Evolutionary conservation across 2,797 vertebrate genomes (phyloP).

Genomic region (Cyprinodon diabolis): DNA sequence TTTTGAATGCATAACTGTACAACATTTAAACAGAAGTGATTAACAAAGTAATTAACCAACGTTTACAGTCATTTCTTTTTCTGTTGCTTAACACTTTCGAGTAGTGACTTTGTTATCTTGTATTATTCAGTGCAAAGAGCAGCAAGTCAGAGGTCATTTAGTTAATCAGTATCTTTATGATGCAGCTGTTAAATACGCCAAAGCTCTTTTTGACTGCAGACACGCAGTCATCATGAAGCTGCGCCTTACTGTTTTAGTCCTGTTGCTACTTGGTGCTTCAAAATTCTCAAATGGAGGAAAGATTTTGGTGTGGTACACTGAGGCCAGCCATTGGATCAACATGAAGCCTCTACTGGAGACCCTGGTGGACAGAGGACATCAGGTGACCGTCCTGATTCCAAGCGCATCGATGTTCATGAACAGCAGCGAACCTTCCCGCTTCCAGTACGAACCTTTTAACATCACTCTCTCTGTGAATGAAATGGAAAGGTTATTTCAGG

Average conservation of each 20-base stretch:
- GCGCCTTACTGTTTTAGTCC: conserved; percentile 13
- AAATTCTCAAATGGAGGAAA: conserved; percentile 63
- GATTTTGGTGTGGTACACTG: conserved; percentile 85
- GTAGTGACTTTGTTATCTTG: not conserved
- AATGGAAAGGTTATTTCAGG: conserved; percentile 2
- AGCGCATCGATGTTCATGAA: conserved; percentile 75
- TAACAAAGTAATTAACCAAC: not conserved
- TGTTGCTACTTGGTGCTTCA: conserved; percentile 47
- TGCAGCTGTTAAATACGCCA: not conserved
- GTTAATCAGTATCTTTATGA: conserved; percentile 56
- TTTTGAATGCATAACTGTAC: no score
- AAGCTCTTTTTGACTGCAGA: not conserved
- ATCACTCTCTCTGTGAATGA: conserved; percentile 39
- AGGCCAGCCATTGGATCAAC: conserved; percentile 89
- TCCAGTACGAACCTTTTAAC: conserved; percentile 70
- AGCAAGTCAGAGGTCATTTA: conserved; percentile 19
- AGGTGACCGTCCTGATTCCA: conserved; percentile 77
- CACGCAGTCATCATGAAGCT: conserved; percentile 39
- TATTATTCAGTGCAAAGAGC: not conserved
- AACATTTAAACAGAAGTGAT: no score
- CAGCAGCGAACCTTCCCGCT: conserved; percentile 40
- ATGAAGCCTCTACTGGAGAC: conserved; percentile 79
- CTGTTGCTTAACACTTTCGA: no score
- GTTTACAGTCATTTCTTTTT: no score
- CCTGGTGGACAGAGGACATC: conserved; percentile 78